Conservation (phyloP, 1,140 invertebrate genomes). For the Delia radicum region DNA sequence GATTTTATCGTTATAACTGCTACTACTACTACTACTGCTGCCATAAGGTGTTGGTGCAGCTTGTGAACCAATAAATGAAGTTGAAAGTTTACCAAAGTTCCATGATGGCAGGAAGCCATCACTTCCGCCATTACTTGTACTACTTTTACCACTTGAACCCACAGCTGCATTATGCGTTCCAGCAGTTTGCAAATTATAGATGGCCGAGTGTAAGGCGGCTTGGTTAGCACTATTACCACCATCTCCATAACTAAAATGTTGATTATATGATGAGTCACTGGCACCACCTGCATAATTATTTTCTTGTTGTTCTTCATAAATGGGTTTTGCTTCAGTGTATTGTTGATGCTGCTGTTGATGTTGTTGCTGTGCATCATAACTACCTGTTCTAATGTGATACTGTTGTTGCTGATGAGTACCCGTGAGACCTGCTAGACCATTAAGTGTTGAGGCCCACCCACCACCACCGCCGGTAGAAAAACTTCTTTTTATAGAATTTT, state of each 20-base stretch:
- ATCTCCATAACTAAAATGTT: conserved; percentile 9
- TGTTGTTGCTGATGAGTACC: conserved; percentile 33
- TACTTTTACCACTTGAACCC: background rate
- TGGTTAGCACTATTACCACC: conserved; percentile 16
- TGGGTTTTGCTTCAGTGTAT: conserved; percentile 50
- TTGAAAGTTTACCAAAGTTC: conserved; percentile 21
- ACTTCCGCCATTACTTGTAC: conserved; percentile 4
- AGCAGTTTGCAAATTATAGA: conserved; percentile 44
- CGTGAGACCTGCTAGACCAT: conserved; percentile 50
- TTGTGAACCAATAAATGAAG: conserved; percentile 6
- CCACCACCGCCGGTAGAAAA: conserved; percentile 22
- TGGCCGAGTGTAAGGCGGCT: conserved; percentile 32
- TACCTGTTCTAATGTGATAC: conserved; percentile 44
- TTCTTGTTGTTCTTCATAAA: conserved; percentile 53
- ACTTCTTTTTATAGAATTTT: background rate
- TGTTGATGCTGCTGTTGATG: conserved; percentile 46
- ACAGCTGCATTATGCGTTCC: conserved; percentile 29
- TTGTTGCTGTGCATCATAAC: conserved; percentile 36
- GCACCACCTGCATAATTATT: conserved; percentile 35
- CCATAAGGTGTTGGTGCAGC: conserved; percentile 4
- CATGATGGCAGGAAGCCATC: conserved; percentile 22
- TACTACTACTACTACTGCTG: background rate
- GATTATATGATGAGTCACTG: conserved; percentile 29
- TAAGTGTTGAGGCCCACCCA: conserved; percentile 38
- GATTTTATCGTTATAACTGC: conserved; percentile 42